These are phyloP conservation scores for Centropus bengalensis DNA, from an alignment of 2,113 vertebrate species.

Conservation along the genomic window DNA sequence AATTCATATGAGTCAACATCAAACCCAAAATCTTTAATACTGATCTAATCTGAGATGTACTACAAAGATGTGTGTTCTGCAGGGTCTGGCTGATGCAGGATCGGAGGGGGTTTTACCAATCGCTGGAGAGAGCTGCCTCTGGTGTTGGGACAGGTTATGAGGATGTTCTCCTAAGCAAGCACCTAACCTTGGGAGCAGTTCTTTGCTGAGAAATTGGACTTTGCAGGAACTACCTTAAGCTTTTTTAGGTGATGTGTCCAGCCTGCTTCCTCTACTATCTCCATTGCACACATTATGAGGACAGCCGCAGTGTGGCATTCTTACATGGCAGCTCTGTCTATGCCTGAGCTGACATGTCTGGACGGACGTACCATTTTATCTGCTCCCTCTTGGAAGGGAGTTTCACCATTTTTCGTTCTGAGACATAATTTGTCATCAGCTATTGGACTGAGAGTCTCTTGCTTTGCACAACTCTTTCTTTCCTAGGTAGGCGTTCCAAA, in stretches of 20 bases:
- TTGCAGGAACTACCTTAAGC: rapidly evolving
- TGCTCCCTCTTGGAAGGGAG: not conserved
- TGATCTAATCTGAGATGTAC: not conserved
- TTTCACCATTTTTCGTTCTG: not conserved
- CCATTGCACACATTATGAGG: not conserved
- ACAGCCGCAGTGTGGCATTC: rapidly evolving
- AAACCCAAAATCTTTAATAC: not conserved
- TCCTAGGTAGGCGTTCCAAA: not conserved
- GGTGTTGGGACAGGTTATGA: rapidly evolving
- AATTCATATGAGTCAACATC: not conserved
- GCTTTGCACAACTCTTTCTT: not conserved
- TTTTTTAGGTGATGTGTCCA: not conserved
- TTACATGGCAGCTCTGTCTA: not conserved
- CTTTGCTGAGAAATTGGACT: not conserved
- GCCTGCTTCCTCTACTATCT: not conserved
- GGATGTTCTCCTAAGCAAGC: not conserved
- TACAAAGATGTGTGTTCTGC: not conserved
- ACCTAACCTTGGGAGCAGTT: not conserved
- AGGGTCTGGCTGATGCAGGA: rapidly evolving
- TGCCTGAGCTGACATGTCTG: not conserved
- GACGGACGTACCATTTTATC: rapidly evolving
- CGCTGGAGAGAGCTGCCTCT: not conserved
- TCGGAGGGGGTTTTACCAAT: not conserved
- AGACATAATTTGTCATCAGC: rapidly evolving
- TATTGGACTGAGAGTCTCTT: not conserved